Percentiles rank a stretch among this genome's conserved stretches.
Evolutionary conservation across 1,140 invertebrate species (phyloP).

Genomic region (Bradynema listronoti): DNA sequence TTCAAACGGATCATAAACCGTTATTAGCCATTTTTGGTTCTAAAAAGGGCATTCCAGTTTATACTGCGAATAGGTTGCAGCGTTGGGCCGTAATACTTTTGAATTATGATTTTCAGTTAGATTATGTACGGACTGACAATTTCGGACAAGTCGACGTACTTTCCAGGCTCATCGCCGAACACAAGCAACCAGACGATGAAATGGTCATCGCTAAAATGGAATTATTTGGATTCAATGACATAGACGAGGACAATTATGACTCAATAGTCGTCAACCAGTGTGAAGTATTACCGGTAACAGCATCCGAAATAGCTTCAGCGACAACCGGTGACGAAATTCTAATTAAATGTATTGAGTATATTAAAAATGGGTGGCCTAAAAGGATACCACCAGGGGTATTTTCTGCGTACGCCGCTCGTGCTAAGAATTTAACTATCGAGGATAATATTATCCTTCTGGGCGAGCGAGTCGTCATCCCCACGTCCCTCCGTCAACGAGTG

Average conservation of each 20-base stretch:
- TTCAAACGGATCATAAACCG: slow-evolving; percentile 21
- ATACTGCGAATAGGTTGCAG: slow-evolving; percentile 16
- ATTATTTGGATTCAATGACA: too few relatives aligned
- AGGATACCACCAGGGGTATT: not conserved
- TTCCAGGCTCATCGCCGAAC: slow-evolving; percentile 11
- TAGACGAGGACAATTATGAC: slow-evolving; percentile 16
- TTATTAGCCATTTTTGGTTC: slow-evolving; percentile 19
- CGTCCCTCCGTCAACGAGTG: slow-evolving; percentile 52
- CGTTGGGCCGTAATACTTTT: slow-evolving; percentile 16
- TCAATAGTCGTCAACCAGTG: slow-evolving; percentile 2
- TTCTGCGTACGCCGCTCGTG: too few relatives aligned
- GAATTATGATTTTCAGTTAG: slow-evolving; percentile 12
- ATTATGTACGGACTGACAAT: slow-evolving; percentile 12
- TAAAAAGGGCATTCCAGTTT: slow-evolving; percentile 19
- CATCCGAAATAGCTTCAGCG: not conserved
- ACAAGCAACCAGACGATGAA: slow-evolving; percentile 3
- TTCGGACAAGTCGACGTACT: slow-evolving; percentile 18
- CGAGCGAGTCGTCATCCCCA: slow-evolving; percentile 59
- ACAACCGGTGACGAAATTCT: not conserved
- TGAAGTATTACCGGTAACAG: slow-evolving; percentile 1
- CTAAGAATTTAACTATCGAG: too few relatives aligned
- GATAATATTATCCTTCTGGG: slow-evolving; percentile 40
- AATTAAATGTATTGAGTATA: not conserved
- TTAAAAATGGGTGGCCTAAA: not conserved
- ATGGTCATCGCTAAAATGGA: slow-evolving; percentile 15